A percentile compares a stretch with the other conserved stretches of the same genome.
Conservation (phyloP, 2,797 vertebrate species). For the Antennarius maculatus region DNA sequence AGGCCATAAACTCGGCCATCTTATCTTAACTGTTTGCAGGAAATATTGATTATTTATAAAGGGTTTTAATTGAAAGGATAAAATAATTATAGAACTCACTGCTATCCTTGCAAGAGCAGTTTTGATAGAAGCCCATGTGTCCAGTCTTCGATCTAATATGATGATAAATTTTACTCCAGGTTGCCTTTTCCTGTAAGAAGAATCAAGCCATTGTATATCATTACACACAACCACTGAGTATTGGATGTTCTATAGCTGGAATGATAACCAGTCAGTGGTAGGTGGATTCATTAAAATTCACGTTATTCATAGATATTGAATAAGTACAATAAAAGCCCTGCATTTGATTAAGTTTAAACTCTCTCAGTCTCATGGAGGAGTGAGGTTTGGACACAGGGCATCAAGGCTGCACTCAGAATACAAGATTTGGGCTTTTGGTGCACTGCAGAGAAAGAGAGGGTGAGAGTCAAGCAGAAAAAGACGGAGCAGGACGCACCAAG, state of each 20-base stretch:
- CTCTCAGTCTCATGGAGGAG: background rate
- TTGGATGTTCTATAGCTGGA: background rate
- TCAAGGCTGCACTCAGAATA: slow-evolving; percentile 64
- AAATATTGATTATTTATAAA: slow-evolving; percentile 2
- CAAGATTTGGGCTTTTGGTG: slow-evolving; percentile 54
- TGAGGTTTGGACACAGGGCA: slow-evolving; percentile 34
- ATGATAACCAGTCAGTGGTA: background rate
- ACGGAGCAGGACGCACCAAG: slow-evolving; percentile 81
- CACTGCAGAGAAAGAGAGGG: slow-evolving; percentile 68
- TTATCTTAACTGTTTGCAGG: background rate
- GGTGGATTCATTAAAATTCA: background rate
- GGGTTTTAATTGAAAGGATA: background rate
- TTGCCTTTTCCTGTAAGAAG: slow-evolving; percentile 84
- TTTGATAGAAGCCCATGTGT: slow-evolving; percentile 96
- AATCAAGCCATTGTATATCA: slow-evolving; percentile 3
- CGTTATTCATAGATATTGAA: background rate
- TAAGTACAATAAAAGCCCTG: background rate
- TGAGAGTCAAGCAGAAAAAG: slow-evolving; percentile 24
- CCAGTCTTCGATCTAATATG: slow-evolving; percentile 94
- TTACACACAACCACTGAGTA: background rate
- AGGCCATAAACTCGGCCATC: background rate
- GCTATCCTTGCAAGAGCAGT: slow-evolving; percentile 91
- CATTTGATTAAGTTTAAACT: background rate
- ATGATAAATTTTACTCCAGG: slow-evolving; percentile 93
- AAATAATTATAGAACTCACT: slow-evolving; percentile 79